These are phyloP conservation scores for Urechis unicinctus DNA, from an alignment of 2,888 invertebrate species.

Conservation along the genomic window DNA sequence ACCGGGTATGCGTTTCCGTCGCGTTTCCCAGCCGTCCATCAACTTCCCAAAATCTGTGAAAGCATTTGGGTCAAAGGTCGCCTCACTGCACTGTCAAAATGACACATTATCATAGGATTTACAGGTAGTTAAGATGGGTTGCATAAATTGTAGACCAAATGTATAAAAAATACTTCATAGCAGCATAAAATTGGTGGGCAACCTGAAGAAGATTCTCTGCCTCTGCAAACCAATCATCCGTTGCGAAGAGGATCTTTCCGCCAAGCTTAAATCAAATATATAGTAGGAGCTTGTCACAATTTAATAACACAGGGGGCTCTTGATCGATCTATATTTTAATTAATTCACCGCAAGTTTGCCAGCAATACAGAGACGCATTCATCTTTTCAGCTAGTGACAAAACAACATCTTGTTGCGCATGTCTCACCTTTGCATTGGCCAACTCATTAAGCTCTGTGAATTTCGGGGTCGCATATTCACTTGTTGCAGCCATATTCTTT, in stretches of 20 bases:
- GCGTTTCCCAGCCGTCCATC: constrained; percentile 41
- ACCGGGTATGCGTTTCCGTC: constrained; percentile 29
- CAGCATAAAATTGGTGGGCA: neutral
- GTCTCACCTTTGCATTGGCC: constrained; percentile 3
- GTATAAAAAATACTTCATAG: neutral
- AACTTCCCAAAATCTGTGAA: constrained; percentile 36
- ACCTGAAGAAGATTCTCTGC: constrained; percentile 34
- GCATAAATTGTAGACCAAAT: neutral
- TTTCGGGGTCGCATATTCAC: too few relatives aligned
- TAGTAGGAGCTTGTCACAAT: neutral
- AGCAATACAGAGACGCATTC: too few relatives aligned
- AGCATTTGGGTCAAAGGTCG: constrained; percentile 25
- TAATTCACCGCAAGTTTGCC: too few relatives aligned
- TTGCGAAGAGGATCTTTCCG: constrained; percentile 28
- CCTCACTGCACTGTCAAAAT: constrained; percentile 18
- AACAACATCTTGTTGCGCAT: too few relatives aligned
- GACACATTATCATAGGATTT: too few relatives aligned
- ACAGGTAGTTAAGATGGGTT: too few relatives aligned
- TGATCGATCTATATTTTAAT: too few relatives aligned
- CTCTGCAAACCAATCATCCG: constrained; percentile 35
- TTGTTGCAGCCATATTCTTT: too few relatives aligned
- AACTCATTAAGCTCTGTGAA: constrained; percentile 8
- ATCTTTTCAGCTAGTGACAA: too few relatives aligned
- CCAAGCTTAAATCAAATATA: constrained; percentile 23
- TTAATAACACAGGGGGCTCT: too few relatives aligned